Base-by-base conservation (phyloP, 2,113 vertebrate species). In the Campylomormyrus numenius region DNA sequence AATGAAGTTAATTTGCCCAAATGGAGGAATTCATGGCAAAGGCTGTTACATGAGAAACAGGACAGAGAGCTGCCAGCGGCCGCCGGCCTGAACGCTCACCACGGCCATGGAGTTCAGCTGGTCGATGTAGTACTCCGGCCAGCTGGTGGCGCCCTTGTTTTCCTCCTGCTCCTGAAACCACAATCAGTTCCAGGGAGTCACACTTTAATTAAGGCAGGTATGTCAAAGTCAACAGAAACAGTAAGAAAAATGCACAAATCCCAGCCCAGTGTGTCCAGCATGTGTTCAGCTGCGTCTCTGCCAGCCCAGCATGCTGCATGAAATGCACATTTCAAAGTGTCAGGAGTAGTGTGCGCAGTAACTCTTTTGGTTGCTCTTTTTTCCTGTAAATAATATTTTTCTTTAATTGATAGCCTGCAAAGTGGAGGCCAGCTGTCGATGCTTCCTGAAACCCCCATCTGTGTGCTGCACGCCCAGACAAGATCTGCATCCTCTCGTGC, bases 71-170 rank as follows among this genome's bases (percentile, higher is more conserved):
- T 39, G 27, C 70, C 70, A 77, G 10, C 5, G 0, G 74, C 74
- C 4, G 1, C 31, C 5, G 35, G 74, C 31, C 74, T 80, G 31
- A 2, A 42, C 94, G 98, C 98, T 97, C 95, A 99, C 98, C 95
- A 98, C 98, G 95, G 98, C 98, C 98, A 99, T 99, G 49, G 97
- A 98, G 92, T 98, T 99, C 90, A 99, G 96, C 94, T 99, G 98
- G 94, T 99, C 98, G 0, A 99, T 99, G 95, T 99, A 99, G 95
- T 96, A 99, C 92, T 99, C 98, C 0, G 98, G 98, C 98, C 98
- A 99, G 93, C 98, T 99, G 89, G 98, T 99, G 50, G 98, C 98
- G 94, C 98, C 97, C 96, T 99, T 99, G 91, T 99, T 98, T 95
- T 99, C 98, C 95, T 99, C 98, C 94, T 99, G 98, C 93, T 99